These are phyloP conservation scores for Cryptus armator DNA, from an alignment of 2,888 invertebrate species.

Conservation along the genomic window DNA sequence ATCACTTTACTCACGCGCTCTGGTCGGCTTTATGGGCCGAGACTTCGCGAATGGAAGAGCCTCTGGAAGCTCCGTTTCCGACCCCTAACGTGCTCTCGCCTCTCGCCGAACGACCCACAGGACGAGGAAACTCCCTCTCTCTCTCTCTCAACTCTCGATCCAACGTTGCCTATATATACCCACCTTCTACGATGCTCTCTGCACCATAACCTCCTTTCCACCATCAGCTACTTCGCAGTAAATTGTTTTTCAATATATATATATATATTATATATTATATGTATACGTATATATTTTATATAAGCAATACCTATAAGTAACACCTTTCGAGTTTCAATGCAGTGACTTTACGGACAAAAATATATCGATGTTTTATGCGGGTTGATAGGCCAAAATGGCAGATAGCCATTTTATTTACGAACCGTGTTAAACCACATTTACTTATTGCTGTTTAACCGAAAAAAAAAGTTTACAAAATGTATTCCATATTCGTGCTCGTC, in stretches of 20 bases:
- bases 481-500: neutral
- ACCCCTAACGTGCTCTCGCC: conserved; percentile 68
- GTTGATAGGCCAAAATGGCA: neutral
- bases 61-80: conserved; percentile 73
- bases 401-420: neutral
- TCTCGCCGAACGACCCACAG: conserved; percentile 69
- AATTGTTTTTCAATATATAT: conserved; percentile 56
- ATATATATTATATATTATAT: conserved; percentile 29
- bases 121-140: conserved; percentile 47
- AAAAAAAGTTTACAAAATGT: neutral
- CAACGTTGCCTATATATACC: neutral
- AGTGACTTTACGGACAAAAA: conserved; percentile 47
- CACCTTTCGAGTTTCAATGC: conserved; percentile 25
- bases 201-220: conserved; percentile 2
- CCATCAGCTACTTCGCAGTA: conserved; percentile 46
- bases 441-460: neutral
- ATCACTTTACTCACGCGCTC: conserved; percentile 79
- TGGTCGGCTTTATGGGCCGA: conserved; percentile 79
- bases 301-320: conserved; percentile 5
- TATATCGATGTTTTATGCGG: conserved; percentile 45
- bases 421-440: neutral
- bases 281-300: neutral
- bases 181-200: conserved; percentile 13
- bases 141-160: conserved; percentile 15
- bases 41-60: conserved; percentile 73